Base-by-base conservation (phyloP, 2,888 invertebrate species). In the Aleiodes alternator region DNA sequence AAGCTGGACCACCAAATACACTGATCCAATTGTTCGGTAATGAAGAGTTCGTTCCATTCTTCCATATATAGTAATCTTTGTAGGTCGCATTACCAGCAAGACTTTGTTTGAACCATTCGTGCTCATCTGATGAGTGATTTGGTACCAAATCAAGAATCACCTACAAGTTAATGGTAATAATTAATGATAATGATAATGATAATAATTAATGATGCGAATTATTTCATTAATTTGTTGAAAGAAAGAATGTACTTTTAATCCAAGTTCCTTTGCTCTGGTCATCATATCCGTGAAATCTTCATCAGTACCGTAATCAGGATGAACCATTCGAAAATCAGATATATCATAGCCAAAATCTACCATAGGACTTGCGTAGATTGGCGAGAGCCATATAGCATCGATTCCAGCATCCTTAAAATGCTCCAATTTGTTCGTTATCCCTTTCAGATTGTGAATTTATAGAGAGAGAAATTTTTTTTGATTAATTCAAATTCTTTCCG, bases 331-430 rank as follows among this genome's bases (percentile, higher is more conserved):
- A 88, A 94, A 96, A 90, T 97, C 92, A 38, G 94, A 93, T 81
- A 97, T 94, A 85, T 97, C 97, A 83, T 97, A 97, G 0, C 97
- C 97, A 86, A 95, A 95, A 90, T 97, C 97, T 0, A 92, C 91
- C 94, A 96, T 95, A 0, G 97, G 96, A 0, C 96, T 96, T 73
- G 91, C 90, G 89, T 94, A 96, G 82, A 97, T 94, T 0, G 97
- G 96, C 0, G 96, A 96, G 75, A 97, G 90, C 96, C 97, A 96
- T 72, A 96, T 92, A 0, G 94, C 94, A 8, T 93, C 93, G 0
- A 96, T 91, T 0, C 95, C 95, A 0, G 94, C 90, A 7, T 95
- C 93, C 51, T 90, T 90, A 34, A 96, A 92, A 82, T 95, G 93
- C 9, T 92, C 91, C 72, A 94, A 77, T 78, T 92, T 92, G 12